Percentiles rank a stretch among this genome's conserved stretches.
These are phyloP conservation scores for Parnassius mnemosyne DNA, from an alignment of 2,888 invertebrate genomes.

Conservation along the genomic window DNA sequence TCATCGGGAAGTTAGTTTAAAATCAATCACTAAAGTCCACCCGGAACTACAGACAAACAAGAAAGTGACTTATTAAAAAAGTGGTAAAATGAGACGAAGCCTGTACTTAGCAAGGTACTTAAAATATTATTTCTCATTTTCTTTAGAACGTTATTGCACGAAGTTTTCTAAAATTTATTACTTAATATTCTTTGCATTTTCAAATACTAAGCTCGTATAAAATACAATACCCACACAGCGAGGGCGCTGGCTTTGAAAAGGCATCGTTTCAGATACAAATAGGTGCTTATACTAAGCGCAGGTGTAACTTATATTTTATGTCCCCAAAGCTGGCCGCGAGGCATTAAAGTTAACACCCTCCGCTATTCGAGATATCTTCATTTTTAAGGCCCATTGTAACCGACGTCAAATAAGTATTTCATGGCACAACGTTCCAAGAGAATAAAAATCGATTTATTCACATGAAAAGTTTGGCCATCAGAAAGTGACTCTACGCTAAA, in stretches of 20 bases:
- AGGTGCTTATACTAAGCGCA: not conserved
- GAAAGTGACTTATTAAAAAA: too few species aligned
- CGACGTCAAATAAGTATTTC: slow-evolving; percentile 26
- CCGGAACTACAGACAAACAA: too few species aligned
- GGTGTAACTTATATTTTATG: not conserved
- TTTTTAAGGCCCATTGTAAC: slow-evolving; percentile 35
- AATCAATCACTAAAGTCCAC: too few species aligned
- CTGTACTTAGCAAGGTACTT: too few species aligned
- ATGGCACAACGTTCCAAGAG: slow-evolving; percentile 26
- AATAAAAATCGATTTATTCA: slow-evolving; percentile 49
- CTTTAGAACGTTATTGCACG: too few species aligned
- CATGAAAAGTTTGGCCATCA: slow-evolving; percentile 28
- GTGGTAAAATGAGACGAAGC: too few species aligned
- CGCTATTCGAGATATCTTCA: slow-evolving; percentile 31
- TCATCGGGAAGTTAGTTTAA: too few species aligned
- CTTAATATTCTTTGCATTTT: too few species aligned
- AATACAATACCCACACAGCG: too few species aligned
- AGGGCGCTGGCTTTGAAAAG: slow-evolving; percentile 4
- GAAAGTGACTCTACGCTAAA: slow-evolving; percentile 32
- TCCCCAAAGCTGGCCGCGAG: slow-evolving; percentile 18
- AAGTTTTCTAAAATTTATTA: too few species aligned
- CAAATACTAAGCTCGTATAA: too few species aligned
- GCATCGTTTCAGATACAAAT: not conserved
- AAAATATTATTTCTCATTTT: too few species aligned
- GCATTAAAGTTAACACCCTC: slow-evolving; percentile 34